Percentiles rank a stretch among this genome's conserved stretches.
Evolutionary conservation across 2,113 vertebrate genomes (phyloP).

Genomic region (Thermophis baileyi): DNA sequence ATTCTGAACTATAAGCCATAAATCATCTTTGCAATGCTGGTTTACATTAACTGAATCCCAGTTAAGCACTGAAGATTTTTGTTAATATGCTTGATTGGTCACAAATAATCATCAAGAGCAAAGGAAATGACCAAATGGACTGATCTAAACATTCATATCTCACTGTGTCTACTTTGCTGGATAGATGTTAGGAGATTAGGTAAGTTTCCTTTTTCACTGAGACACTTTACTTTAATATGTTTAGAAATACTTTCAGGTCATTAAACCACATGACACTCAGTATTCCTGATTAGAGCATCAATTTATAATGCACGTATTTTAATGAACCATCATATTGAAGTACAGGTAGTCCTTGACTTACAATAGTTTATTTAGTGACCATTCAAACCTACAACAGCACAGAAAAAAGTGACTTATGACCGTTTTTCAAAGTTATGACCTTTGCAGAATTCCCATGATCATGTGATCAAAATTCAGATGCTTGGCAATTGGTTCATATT

Average conservation of each 20-base stretch:
- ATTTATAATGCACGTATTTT: not conserved
- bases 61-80: not conserved
- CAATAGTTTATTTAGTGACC: too few species aligned
- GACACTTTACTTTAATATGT: not conserved
- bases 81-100: not conserved
- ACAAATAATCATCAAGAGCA: not conserved
- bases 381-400: too few species aligned
- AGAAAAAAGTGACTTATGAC: too few species aligned
- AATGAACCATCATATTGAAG: not conserved
- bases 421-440: too few species aligned
- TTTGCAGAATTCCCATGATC: too few species aligned
- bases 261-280: not conserved
- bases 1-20: not conserved
- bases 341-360: too few species aligned
- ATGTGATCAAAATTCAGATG: too few species aligned
- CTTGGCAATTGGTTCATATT: too few species aligned
- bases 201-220: not conserved
- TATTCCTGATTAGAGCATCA: not conserved
- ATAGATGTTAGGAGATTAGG: not conserved
- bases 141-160: not conserved
- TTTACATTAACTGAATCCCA: not conserved
- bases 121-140: not conserved
- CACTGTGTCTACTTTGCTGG: not conserved
- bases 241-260: not conserved
- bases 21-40: not conserved